Evolutionary conservation across 2,888 invertebrate genomes (phyloP), one percentile per base, ranked within the genome.

Genomic region (Acleris holmiana): DNA sequence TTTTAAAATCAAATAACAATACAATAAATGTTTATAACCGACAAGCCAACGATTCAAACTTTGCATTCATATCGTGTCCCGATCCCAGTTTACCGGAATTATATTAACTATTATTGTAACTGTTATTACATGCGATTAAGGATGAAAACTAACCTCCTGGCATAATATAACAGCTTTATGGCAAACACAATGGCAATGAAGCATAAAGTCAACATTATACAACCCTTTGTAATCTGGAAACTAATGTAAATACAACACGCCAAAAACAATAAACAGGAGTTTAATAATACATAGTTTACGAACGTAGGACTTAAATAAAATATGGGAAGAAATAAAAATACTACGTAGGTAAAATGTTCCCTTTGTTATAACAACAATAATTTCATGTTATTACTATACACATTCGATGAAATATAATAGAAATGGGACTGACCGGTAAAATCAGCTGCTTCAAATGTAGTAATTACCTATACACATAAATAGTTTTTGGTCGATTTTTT

Each of bases 41-140:
- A 83, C 79, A 76, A 79, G 76, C 58, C 53, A 64, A 58, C 63
- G 74, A 76, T 76, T 75, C 69, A 69, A 73, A 73, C 72, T 74
- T 70, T 74, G 74, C 83, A 82, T 83, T 86, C 83, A 86, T 86
- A 80, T 79, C 78, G 71, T 82, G 82, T 87, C 86, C 82, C 84
- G 85, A 84, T 84, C 84, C 84, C 74, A 73, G 73, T 73, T 78
- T 82, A 83, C 83, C 79, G 76, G 82, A 86, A 79, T 86, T 83
- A 87, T 90, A 91, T 90, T 89, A 87, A 84, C 86, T 77, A 82
- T 83, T 85, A 85, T 90, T 64, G 53, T 86, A 89, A 91, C 81
- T 80, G 87, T 91, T 91, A 92, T 75, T 87, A 84, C 80, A 70
- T 19, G 49, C 49, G 25, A 44, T 50, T 62, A 56, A 62, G 41